Base-by-base conservation (phyloP, 2,888 invertebrate species). In the Lamellibrachia columna region DNA sequence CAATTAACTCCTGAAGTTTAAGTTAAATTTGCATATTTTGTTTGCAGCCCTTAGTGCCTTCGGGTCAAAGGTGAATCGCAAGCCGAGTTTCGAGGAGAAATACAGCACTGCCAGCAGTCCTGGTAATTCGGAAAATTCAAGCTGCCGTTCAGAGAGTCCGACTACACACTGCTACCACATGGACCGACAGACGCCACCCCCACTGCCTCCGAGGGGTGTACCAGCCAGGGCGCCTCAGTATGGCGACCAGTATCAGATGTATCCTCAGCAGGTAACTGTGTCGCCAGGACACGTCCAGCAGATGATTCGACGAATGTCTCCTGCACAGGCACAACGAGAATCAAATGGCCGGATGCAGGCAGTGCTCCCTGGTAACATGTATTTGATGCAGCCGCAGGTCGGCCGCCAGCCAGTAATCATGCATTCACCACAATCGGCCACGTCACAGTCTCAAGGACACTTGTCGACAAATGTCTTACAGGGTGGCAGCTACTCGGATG, bases 11-110 rank as follows among this genome's bases (percentile, higher is more conserved):
- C n/a, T 75, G 75, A 75, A 22, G 75, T 75, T 75, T 22, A 11
- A 40, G 22, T 6, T 75, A 75, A 75, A 75, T 22, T 4, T 75
- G 22, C 75, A 15, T 75, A 22, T 15, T 4, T 75, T 75, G 75
- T 75, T 92, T 92, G 52, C 91, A 94, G 93, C 90, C 90, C 93
- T 94, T 91, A 11, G 91, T 15, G 92, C 92, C 53, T 93, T 93
- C 90, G 90, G 91, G 6, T 91, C 52, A 52, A 94, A 94, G 96
- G 97, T 98, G 92, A 98, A 98, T 94, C 97, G 98, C 92, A 98
- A 98, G 96, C 98, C 98, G 90, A 98, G 98, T 96, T 97, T 98
- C 94, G 98, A 98, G 97, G 97, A 98, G 92, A 98, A 94, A 91
- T 95, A 98, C 96, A 97, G 98, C 94, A 97, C 98, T 22, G 75